Evolutionary conservation across 1,140 invertebrate genomes (phyloP).

Genomic region (Solen grandis): DNA sequence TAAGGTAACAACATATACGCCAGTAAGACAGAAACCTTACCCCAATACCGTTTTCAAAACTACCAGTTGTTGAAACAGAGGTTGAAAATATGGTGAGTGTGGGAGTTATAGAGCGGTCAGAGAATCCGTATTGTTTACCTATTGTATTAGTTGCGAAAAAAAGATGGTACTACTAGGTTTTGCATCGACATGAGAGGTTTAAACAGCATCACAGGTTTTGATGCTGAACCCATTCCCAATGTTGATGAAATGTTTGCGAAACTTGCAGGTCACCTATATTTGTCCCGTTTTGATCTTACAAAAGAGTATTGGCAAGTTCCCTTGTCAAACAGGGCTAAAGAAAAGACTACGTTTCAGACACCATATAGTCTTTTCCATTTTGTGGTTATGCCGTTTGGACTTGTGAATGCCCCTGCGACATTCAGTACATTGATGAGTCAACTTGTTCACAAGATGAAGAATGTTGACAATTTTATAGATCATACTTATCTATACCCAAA

Average conservation of each 20-base stretch:
- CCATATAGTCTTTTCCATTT: too few species aligned
- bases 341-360: slow-evolving; percentile 35
- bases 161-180: slow-evolving; percentile 17
- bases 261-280: slow-evolving; percentile 11
- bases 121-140: neutral
- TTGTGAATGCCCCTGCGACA: neutral
- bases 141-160: slow-evolving; percentile 9
- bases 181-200: slow-evolving; percentile 12
- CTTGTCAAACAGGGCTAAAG: slow-evolving; percentile 11
- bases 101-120: neutral
- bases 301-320: too few species aligned
- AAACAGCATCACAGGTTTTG: slow-evolving; percentile 54
- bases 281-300: slow-evolving; percentile 40
- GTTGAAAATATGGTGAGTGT: slow-evolving; percentile 9
- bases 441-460: too few species aligned
- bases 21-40: neutral
- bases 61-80: neutral
- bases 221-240: too few species aligned
- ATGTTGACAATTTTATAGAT: slow-evolving; percentile 14
- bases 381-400: too few species aligned
- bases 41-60: neutral
- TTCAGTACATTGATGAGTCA: slow-evolving; percentile 15
- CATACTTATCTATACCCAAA: neutral
- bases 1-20: neutral
- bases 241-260: too few species aligned